Evolutionary conservation across 2,888 invertebrate species (phyloP).

Genomic region (Pristionchus maxplancki): DNA sequence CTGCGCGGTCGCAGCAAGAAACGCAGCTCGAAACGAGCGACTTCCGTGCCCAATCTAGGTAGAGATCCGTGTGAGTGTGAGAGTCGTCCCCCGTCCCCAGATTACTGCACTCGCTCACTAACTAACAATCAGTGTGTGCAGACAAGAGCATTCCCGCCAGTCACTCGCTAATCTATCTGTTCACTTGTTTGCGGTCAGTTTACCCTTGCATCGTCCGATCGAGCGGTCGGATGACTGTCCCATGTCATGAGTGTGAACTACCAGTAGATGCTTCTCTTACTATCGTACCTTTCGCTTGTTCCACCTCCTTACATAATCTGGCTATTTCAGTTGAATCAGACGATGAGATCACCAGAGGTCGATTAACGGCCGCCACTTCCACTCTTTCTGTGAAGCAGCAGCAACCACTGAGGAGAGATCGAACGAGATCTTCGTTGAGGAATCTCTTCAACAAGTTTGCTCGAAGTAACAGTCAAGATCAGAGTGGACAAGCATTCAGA

Average conservation of each 20-base stretch:
- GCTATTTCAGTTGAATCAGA: constrained; percentile 75
- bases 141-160: not conserved
- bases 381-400: constrained; percentile 56
- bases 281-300: not conserved
- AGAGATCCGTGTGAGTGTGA: constrained; percentile 44
- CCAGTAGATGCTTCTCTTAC: constrained; percentile 29
- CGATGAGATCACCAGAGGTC: constrained; percentile 73
- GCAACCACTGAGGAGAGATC: constrained; percentile 63
- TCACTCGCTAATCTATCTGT: constrained; percentile 43
- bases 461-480: constrained; percentile 73
- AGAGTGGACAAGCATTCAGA: constrained; percentile 58
- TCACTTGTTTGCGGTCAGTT: constrained; percentile 52
- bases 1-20: constrained; percentile 52
- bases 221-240: constrained; percentile 18
- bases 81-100: not conserved
- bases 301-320: not conserved
- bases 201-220: not conserved
- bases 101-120: constrained; percentile 9
- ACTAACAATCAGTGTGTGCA: constrained; percentile 19
- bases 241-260: constrained; percentile 3
- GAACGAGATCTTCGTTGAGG: constrained; percentile 75
- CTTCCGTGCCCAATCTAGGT: constrained; percentile 95
- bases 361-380: constrained; percentile 53
- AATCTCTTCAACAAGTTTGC: constrained; percentile 74
- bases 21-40: constrained; percentile 83